Evolutionary conservation across 2,888 invertebrate species (phyloP).

Genomic region (Parapristionchus giblindavisi): DNA sequence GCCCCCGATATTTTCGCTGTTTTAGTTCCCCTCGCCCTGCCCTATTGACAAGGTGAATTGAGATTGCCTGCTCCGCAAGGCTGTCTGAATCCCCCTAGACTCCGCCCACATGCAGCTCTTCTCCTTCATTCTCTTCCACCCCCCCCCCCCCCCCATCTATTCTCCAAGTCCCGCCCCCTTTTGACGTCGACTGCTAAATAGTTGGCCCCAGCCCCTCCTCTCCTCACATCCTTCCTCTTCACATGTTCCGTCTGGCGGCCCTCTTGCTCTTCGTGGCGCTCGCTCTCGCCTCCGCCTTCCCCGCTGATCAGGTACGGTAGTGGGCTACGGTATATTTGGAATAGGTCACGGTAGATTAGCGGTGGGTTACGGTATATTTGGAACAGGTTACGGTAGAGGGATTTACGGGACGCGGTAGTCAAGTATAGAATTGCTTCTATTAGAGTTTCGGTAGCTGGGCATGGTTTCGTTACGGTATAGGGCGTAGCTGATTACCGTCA

Average conservation of each 20-base stretch:
- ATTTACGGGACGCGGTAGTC: no score
- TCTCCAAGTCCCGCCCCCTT: not conserved
- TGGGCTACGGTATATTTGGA: not conserved
- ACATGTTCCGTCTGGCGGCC: not conserved
- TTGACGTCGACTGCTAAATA: not conserved
- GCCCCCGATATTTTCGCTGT: no score
- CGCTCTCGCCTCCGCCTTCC: not conserved
- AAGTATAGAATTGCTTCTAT: no score
- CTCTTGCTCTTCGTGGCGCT: not conserved
- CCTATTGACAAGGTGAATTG: not conserved
- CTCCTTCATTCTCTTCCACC: not conserved
- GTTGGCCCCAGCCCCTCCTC: not conserved
- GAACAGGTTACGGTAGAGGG: no score
- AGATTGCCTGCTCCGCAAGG: not conserved
- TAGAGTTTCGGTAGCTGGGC: no score
- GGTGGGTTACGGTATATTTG: not conserved
- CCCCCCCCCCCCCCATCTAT: not conserved
- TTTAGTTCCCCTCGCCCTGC: no score
- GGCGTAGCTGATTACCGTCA: no score
- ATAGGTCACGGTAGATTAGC: no score
- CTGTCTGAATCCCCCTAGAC: not conserved
- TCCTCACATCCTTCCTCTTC: slow-evolving; percentile 15
- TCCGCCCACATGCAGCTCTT: not conserved
- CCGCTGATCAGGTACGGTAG: slow-evolving; percentile 23
- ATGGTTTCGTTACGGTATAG: no score